Evolutionary conservation across 2,888 invertebrate genomes (phyloP), one percentile per base, ranked within the genome.

Genomic region (Anthrax anthrax): DNA sequence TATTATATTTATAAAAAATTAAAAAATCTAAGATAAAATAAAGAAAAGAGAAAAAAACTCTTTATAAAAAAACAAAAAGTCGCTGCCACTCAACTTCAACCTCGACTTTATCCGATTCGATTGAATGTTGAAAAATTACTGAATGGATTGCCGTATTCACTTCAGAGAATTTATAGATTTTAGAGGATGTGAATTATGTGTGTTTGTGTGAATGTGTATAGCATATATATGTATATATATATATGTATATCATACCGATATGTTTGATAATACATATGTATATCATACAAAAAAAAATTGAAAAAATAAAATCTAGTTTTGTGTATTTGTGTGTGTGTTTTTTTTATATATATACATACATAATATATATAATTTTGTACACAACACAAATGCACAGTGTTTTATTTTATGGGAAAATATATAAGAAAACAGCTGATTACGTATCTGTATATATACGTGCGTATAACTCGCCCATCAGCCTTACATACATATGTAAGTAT

Each of bases 101-200:
- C 46, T 39, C 29, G 29, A 32, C 29, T 32, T 14, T 18, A 42
- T 37, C 18, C 36, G 46, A 44, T 38, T 42, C 41, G 42, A 44
- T 46, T 34, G 42, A 42, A 37, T 27, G 44, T 43, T 37, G 39
- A 29, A 49, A 51, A 23, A 37, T 44, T 46, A 52, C 52, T 52
- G 52, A 49, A 43, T 46, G 40, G 43, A 49, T 44, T 39, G 16
- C 40, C 44, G 18, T 14, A 36, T 37, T 32, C 19, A 36, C 36
- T 27, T 29, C 29, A 44, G 34, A 43, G 46, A 52, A 50, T 52
- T 49, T 52, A 52, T 52, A 52, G 50, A 45, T 40, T n/a, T 51
- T 48, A 47, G 47, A 47, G 37, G 3, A 12, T 32, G 6, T 32
- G 29, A 32, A 12, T 32, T 32, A 12, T 32, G 12, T 32, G 29